Evolutionary conservation across 2,888 invertebrate genomes (phyloP), one percentile per base, ranked within the genome.

Genomic region (Ormyrus pomaceus): DNA sequence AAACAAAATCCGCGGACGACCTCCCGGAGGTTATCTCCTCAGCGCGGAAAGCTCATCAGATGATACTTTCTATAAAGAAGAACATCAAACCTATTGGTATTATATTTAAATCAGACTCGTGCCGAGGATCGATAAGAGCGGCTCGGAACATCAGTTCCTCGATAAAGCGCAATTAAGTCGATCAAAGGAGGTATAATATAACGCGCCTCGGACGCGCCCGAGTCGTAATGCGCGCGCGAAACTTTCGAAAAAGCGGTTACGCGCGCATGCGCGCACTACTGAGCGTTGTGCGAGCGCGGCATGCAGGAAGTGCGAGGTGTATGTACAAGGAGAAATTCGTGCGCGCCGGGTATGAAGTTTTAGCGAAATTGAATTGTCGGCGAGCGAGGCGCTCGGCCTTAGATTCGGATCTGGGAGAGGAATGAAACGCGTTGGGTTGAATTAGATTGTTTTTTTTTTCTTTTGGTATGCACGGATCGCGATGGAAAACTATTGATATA

Each of bases 211-310:
- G 59, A 50, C 50, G 50, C 59, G 58, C 70, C 10, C 59, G 50
- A 45, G 10, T n/a, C 71, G 1, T 61, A 50, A 58, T 50, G 53
- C 13, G 64, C 8, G 45, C 77, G 73, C 64, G 59, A 65, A 64
- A 79, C 75, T 79, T 79, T 79, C 79, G 79, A 79, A 34, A 79
- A 79, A 73, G 56, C 55, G 61, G 53, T 73, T 73, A 73, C 68
- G 55, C 48, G 51, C 55, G 51, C 55, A 34, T 13, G 61, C 34
- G 19, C 19, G 58, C 74, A 70, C 59, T 65, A 53, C 64, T 13
- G 34, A 1, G 34, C 34, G 34, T 34, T 2, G 34, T 34, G 34
- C 34, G 34, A 34, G 34, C 34, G 4, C 19, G 19, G 19, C 19
- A 2, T 34, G 34, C 34, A 34, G 34, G 34, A 34, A 34, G 34